These are phyloP conservation scores for Castor canadensis DNA, from an alignment of 2,113 vertebrate species.

Conservation along the genomic window DNA sequence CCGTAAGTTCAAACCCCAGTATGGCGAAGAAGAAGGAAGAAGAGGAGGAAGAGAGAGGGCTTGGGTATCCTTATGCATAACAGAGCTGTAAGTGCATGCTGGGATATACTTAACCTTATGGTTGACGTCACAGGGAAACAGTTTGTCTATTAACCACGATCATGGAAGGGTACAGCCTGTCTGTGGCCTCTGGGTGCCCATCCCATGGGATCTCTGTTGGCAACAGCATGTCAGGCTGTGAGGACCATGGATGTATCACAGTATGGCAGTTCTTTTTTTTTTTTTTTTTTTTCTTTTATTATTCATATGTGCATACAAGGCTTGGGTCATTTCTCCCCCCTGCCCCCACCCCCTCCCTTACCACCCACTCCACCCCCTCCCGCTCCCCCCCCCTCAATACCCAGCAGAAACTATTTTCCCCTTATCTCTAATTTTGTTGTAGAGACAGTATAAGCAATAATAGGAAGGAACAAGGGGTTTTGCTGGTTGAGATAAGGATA, in stretches of 20 bases:
- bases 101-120: constrained; percentile 74
- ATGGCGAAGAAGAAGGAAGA: no score
- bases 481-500: no score
- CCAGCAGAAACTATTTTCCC: no score
- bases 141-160: constrained; percentile 58
- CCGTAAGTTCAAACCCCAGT: no score
- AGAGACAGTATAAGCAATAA: no score
- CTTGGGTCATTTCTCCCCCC: no score
- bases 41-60: not conserved
- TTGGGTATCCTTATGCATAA: constrained; percentile 41
- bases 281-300: not conserved
- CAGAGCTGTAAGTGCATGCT: constrained; percentile 70
- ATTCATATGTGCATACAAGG: no score
- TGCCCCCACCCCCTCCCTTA: no score
- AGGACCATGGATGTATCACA: constrained; percentile 43
- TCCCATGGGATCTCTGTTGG: constrained; percentile 68
- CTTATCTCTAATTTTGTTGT: no score
- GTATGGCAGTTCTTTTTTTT: constrained; percentile 40
- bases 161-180: constrained; percentile 9
- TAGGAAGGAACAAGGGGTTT: no score
- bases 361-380: no score
- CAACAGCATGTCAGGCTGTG: constrained; percentile 30
- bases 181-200: constrained; percentile 53
- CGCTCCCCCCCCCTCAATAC: no score
- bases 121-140: constrained; percentile 66